Conservation (phyloP, 2,113 vertebrate genomes). For the Leiothrix lutea region DNA sequence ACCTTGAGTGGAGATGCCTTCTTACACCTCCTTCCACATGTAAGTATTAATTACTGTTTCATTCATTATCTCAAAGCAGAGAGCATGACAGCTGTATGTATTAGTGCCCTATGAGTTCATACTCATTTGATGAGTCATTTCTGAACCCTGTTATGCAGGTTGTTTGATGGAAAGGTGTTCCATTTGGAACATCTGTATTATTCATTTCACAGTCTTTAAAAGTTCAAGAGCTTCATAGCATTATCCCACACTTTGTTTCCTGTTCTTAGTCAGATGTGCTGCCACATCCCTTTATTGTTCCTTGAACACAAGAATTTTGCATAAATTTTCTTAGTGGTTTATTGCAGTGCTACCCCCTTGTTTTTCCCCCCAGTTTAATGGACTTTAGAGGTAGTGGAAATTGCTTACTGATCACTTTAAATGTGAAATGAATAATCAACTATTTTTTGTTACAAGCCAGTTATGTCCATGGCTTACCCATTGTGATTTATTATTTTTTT, state of each 20-base stretch:
- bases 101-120: not conserved
- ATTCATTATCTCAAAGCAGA: not conserved
- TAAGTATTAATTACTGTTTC: slow-evolving; percentile 73
- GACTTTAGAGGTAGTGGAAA: not conserved
- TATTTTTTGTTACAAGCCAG: not conserved
- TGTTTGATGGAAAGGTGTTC: not conserved
- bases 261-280: not conserved
- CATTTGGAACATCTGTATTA: not conserved
- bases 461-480: not conserved
- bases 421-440: not conserved
- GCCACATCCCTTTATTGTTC: not conserved
- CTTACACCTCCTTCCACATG: slow-evolving; percentile 95
- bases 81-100: not conserved
- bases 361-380: not conserved
- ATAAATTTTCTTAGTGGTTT: not conserved
- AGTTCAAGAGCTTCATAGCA: not conserved
- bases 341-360: not conserved
- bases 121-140: not conserved
- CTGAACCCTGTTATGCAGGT: not conserved
- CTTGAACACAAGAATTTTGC: not conserved
- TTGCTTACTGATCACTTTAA: not conserved
- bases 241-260: not conserved
- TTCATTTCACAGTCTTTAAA: not conserved
- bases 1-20: slow-evolving; percentile 96
- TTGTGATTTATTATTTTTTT: not conserved